Conservation (phyloP, 2,113 vertebrate species). For the Terrapene triunguis region DNA sequence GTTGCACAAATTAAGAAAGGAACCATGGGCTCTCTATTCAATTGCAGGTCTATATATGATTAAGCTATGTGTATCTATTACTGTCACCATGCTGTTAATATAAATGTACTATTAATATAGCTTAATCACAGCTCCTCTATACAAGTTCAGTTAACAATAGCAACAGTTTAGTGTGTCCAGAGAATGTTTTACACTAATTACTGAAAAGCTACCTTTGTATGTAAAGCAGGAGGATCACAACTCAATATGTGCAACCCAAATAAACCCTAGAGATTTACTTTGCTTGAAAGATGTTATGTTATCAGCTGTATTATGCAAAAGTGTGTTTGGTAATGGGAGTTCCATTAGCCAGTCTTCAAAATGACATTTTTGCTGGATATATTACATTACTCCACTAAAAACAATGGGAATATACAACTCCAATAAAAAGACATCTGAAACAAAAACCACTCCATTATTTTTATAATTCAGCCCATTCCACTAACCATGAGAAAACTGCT, state of each 20-base stretch:
- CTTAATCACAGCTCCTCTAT: slow-evolving; percentile 10
- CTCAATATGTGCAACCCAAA: background rate
- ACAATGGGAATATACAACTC: background rate
- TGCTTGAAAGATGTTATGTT: slow-evolving; percentile 33
- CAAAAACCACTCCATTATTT: slow-evolving; percentile 13
- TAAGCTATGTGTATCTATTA: slow-evolving; percentile 1
- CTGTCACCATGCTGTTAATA: background rate
- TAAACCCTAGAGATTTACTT: background rate
- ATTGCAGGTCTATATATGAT: background rate
- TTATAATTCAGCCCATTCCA: slow-evolving; percentile 18
- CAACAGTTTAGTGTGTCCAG: background rate
- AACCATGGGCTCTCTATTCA: background rate
- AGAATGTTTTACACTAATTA: slow-evolving; percentile 44
- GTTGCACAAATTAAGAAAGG: background rate
- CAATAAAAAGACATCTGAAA: background rate
- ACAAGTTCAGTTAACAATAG: slow-evolving; percentile 10
- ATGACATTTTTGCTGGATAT: background rate
- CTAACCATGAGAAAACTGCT: background rate
- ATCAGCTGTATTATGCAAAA: slow-evolving; percentile 45
- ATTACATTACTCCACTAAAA: background rate
- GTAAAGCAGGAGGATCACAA: slow-evolving; percentile 27
- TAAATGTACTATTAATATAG: slow-evolving; percentile 12
- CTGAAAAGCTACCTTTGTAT: slow-evolving; percentile 6
- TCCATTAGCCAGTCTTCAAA: slow-evolving; percentile 47
- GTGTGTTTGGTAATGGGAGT: slow-evolving; percentile 10